Percentiles rank a stretch among this genome's conserved stretches.
These are phyloP conservation scores for Coregonus ussuriensis DNA, from an alignment of 2,797 vertebrate genomes.

Conservation along the genomic window DNA sequence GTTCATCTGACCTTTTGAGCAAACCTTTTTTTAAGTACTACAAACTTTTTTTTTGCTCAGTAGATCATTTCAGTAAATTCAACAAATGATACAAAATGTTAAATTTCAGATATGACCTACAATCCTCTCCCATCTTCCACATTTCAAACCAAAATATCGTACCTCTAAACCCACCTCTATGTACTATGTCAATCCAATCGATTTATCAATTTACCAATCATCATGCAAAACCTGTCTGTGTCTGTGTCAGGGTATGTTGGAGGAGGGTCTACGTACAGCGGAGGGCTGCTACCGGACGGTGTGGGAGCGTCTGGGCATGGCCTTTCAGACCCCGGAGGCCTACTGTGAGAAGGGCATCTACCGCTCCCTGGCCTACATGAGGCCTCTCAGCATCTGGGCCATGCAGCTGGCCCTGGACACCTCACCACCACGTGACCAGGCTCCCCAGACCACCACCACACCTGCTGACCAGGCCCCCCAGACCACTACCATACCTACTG, in stretches of 20 bases:
- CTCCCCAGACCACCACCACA: neutral
- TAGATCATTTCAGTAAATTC: neutral
- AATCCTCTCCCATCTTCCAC: neutral
- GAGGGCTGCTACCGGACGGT: conserved; percentile 94
- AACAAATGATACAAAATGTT: neutral
- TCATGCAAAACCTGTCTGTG: neutral
- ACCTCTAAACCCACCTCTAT: too few species aligned
- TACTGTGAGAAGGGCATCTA: conserved; percentile 90
- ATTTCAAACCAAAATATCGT: neutral
- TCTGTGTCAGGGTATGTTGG: conserved; percentile 80
- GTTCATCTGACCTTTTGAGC: too few species aligned
- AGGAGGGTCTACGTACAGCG: conserved; percentile 87
- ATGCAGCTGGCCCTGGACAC: conserved; percentile 90
- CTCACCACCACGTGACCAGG: neutral
- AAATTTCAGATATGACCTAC: neutral
- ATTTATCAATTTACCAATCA: too few species aligned
- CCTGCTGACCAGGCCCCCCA: too few species aligned
- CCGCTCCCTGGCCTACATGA: conserved; percentile 96
- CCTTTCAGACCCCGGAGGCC: conserved; percentile 96
- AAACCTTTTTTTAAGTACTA: too few species aligned
- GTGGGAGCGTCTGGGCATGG: conserved; percentile 93
- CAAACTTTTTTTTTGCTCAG: too few species aligned
- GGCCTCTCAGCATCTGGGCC: conserved; percentile 95
- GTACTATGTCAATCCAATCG: too few species aligned
- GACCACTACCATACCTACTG: too few species aligned